A percentile compares a stretch with the other conserved stretches of the same genome.
These are phyloP conservation scores for Chrosomus eos DNA, from an alignment of 2,797 vertebrate species.

Conservation along the genomic window DNA sequence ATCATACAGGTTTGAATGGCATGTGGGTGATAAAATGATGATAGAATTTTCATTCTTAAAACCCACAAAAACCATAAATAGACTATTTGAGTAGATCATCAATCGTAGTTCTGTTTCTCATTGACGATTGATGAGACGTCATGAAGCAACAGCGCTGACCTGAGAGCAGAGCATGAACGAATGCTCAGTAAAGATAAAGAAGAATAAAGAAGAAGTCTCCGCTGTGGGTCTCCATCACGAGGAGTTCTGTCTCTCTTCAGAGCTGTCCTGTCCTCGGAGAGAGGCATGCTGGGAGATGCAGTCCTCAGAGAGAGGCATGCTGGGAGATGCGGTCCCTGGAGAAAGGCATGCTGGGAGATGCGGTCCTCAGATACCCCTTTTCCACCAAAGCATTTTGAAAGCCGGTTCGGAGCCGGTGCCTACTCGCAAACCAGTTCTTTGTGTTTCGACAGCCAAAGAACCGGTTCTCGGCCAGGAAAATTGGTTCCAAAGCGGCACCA, in stretches of 20 bases:
- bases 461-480: no score
- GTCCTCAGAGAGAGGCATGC: conserved; percentile 36
- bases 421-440: no score
- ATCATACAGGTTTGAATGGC: background rate
- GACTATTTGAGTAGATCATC: background rate
- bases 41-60: background rate
- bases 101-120: background rate
- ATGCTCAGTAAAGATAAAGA: background rate
- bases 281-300: conserved; percentile 52
- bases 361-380: no score
- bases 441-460: no score
- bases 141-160: background rate
- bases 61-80: no score
- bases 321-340: conserved; percentile 47
- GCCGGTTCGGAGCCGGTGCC: no score
- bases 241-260: conserved; percentile 30
- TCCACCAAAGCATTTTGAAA: no score
- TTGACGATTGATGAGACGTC: background rate
- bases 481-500: no score
- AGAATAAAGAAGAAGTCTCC: no score
- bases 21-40: background rate
- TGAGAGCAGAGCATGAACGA: background rate
- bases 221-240: background rate
- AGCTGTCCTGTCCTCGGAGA: conserved; percentile 46
- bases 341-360: no score